Percentiles rank a stretch among this genome's conserved stretches.
Evolutionary conservation across 2,113 vertebrate species (phyloP).

Genomic region (Bos taurus): DNA sequence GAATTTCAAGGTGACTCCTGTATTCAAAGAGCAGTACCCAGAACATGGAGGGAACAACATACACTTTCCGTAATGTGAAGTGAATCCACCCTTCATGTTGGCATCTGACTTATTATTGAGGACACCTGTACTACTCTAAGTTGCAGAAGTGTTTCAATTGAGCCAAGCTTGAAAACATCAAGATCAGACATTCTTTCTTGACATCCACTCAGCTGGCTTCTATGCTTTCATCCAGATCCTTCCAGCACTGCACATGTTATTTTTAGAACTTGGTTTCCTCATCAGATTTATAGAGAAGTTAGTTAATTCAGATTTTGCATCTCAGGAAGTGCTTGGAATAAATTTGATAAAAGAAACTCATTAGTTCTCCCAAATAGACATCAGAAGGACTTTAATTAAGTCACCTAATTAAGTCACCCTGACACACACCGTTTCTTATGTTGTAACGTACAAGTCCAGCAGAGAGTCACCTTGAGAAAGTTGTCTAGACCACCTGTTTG

Average conservation of each 20-base stretch:
- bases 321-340: slow-evolving; percentile 17
- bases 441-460: neutral
- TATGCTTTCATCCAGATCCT: neutral
- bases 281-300: slow-evolving; percentile 2
- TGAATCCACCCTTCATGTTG: neutral
- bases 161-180: neutral
- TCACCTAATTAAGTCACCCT: neutral
- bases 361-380: neutral
- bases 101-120: neutral
- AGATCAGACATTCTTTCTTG: neutral
- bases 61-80: neutral
- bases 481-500: neutral
- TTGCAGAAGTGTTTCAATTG: neutral
- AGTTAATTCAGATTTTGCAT: slow-evolving; percentile 7
- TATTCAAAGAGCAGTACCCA: neutral
- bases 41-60: neutral
- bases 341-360: slow-evolving; percentile 18
- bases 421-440: neutral
- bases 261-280: slow-evolving; percentile 44
- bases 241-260: neutral
- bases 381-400: neutral
- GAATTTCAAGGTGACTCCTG: neutral
- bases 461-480: neutral
- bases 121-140: neutral
- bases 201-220: too few species aligned